phyloP scores from a whole-genome alignment of 2,888 invertebrate genomes.

The Idaea dimidiata region DNA sequence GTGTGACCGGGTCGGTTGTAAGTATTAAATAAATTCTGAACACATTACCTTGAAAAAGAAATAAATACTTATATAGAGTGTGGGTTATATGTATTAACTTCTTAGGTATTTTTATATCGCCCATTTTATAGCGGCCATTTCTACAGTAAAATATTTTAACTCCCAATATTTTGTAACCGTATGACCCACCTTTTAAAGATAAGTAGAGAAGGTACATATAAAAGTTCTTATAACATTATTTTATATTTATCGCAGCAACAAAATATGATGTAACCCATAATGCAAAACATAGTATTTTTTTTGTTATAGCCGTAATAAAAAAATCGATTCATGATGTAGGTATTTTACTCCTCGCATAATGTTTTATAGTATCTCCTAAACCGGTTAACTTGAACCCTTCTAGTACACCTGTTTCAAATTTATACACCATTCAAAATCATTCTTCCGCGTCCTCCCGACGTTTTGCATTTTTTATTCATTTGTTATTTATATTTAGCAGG shows the following conservation, averaged over 20 bases:
- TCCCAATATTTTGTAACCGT: not conserved
- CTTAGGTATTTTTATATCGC: not conserved
- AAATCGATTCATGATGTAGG: constrained; percentile 31
- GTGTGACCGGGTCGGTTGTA: too few species aligned
- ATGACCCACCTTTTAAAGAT: not conserved
- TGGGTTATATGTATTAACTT: too few species aligned
- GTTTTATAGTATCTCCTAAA: constrained; percentile 36
- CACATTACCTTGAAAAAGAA: too few species aligned
- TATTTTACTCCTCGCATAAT: constrained; percentile 28
- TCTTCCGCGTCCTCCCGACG: constrained; percentile 59
- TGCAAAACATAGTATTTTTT: constrained; percentile 28
- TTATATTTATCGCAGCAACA: constrained; percentile 28
- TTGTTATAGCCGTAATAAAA: constrained; percentile 32
- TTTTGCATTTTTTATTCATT: constrained; percentile 67
- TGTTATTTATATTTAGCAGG: constrained; percentile 42
- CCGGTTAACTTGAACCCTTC: constrained; percentile 50
- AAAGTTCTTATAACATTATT: constrained; percentile 12
- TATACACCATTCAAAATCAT: constrained; percentile 60
- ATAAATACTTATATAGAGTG: too few species aligned
- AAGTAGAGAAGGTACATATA: constrained; percentile 8
- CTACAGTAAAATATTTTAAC: not conserved
- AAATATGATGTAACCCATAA: constrained; percentile 28
- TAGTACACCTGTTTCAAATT: constrained; percentile 67
- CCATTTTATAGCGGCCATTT: not conserved
- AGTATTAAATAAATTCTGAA: too few species aligned